Base-by-base conservation (phyloP, 2,888 invertebrate genomes). In the Eupeodes luniger region DNA sequence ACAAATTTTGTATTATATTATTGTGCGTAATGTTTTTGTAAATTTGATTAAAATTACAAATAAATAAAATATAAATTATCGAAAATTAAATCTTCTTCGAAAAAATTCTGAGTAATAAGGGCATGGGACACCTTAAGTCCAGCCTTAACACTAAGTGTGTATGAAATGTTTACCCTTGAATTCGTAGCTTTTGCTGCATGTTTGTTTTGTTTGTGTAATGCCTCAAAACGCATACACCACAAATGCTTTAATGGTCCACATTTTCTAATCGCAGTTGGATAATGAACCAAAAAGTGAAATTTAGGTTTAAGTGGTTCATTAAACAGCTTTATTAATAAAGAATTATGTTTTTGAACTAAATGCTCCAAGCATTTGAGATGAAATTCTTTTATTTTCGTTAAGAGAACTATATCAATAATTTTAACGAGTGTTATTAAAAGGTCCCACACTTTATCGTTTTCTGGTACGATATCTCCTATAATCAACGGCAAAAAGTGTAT, bases 201-300 rank as follows among this genome's bases (percentile, higher is more conserved):
- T 47, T 81, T 89, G 27, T 85, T 57, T 69, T 79, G 66, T 75
- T 49, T 77, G 14, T 49, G 49, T 49, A 49, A 49, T 11, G 81
- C 70, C 49, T 81, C 72, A 57, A 87, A 83, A 9, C 83, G 79
- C 70, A 85, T 85, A 49, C 80, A 72, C 81, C 85, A 85, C 40
- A 82, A 77, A 47, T 78, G 44, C 53, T 55, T 85, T 11, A 80
- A 40, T 59, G 85, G 82, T 57, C 80, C 74, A 61, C 44, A 27
- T 27, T 27, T 27, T 27, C 27, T 27, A 27, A 27, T 27, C 27
- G 27, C 27, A 27, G 27, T 27, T 14, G 72, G 76, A 27, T 84
- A 69, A 77, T 88, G 72, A 70, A 76, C 62, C 44, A 59, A 36
- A 67, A 84, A 34, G 75, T 47, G 12, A 85, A 55, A 10, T 67